phyloP scores from a whole-genome alignment of 2,888 invertebrate genomes.

The Tinea semifulvella region DNA sequence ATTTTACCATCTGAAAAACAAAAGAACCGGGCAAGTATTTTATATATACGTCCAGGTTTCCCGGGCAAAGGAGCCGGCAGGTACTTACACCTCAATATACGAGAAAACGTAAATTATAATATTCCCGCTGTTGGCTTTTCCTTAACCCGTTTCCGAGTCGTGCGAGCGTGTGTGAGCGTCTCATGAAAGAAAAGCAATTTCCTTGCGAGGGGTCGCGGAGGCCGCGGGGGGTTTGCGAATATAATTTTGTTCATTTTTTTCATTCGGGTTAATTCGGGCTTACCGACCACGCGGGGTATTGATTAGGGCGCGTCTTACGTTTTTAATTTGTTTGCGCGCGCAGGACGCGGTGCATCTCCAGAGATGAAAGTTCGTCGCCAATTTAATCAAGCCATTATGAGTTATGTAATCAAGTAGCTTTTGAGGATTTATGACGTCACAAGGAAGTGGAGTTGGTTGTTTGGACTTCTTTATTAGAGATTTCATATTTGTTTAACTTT shows the following conservation, averaged over 20 bases:
- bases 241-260: constrained; percentile 68
- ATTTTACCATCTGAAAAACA: too few species aligned
- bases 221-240: constrained; percentile 51
- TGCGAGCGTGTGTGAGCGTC: constrained; percentile 45
- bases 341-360: constrained; percentile 57
- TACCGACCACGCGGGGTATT: constrained; percentile 62
- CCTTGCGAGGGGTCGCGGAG: constrained; percentile 41
- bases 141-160: constrained; percentile 14
- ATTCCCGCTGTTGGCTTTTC: constrained; percentile 27
- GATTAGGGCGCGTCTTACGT: constrained; percentile 68
- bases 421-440: constrained; percentile 46
- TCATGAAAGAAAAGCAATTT: constrained; percentile 68
- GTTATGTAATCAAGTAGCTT: constrained; percentile 46
- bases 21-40: too few species aligned
- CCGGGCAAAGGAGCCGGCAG: constrained; percentile 54
- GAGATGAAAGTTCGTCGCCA: constrained; percentile 4
- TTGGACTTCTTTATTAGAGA: too few species aligned
- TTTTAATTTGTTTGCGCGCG: constrained; percentile 68
- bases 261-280: constrained; percentile 66
- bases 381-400: constrained; percentile 25
- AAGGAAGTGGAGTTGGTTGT: too few species aligned
- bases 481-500: too few species aligned
- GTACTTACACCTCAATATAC: constrained; percentile 64
- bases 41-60: too few species aligned
- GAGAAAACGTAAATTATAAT: constrained; percentile 67